These are phyloP conservation scores for Hirtodrosophila trivittata DNA, from an alignment of 2,888 invertebrate species.

Conservation along the genomic window DNA sequence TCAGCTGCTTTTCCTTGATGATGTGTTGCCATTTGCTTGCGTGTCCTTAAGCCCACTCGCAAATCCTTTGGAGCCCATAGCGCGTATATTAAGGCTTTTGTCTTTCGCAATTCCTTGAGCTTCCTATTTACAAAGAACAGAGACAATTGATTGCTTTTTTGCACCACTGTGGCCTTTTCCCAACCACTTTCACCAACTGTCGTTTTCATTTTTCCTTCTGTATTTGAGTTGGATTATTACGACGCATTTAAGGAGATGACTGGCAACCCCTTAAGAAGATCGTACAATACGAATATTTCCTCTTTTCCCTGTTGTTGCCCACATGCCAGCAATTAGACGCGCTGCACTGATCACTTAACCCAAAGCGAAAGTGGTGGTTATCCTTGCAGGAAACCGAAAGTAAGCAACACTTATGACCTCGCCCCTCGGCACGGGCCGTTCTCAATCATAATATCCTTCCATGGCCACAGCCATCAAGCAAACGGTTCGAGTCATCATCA, in stretches of 20 bases:
- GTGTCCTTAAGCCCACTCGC: conserved; percentile 42
- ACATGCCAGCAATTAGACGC: conserved; percentile 67
- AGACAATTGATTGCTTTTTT: conserved; percentile 53
- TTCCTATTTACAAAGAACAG: conserved; percentile 43
- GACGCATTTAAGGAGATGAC: conserved; percentile 47
- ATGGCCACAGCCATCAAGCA: conserved; percentile 7
- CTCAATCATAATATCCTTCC: conserved; percentile 33
- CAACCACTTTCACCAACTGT: conserved; percentile 52
- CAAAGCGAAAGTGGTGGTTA: conserved; percentile 14
- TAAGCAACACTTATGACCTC: conserved; percentile 23
- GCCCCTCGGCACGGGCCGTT: conserved; percentile 41
- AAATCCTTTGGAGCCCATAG: conserved; percentile 63
- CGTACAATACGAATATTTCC: too few species aligned
- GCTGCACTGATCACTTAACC: conserved; percentile 52
- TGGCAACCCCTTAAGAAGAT: conserved; percentile 65
- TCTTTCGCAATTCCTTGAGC: conserved; percentile 54
- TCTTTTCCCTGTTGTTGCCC: conserved; percentile 27
- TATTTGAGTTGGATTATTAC: conserved; percentile 37
- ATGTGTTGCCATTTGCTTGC: conserved; percentile 58
- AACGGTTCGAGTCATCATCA: conserved; percentile 46
- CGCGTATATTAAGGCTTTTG: conserved; percentile 54
- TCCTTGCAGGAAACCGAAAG: conserved; percentile 48
- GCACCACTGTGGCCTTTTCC: conserved; percentile 14
- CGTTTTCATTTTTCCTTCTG: conserved; percentile 31
- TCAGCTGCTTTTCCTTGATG: conserved; percentile 33